These are phyloP conservation scores for Halichoerus grypus DNA, from an alignment of 2,113 vertebrate genomes.

Conservation along the genomic window DNA sequence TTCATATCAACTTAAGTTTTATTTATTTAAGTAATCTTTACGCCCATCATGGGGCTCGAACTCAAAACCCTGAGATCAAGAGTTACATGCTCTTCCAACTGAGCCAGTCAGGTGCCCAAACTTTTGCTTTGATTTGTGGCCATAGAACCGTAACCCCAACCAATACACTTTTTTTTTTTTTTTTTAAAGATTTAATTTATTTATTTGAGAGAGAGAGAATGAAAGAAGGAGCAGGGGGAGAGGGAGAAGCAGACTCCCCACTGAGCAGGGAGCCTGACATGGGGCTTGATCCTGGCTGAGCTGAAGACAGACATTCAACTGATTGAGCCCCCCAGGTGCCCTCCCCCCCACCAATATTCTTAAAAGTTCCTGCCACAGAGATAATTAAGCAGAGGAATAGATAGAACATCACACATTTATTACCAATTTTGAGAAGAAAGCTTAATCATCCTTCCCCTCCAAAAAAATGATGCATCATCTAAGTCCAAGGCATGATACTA, in stretches of 20 bases:
- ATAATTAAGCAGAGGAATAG: background rate
- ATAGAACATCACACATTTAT: background rate
- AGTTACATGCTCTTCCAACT: too few species aligned
- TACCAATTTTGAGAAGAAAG: background rate
- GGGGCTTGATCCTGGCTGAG: background rate
- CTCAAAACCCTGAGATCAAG: too few species aligned
- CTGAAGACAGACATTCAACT: background rate
- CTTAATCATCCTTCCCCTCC: background rate
- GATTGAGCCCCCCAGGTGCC: background rate
- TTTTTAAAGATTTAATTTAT: background rate
- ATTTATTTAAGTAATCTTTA: too few species aligned
- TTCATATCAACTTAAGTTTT: background rate
- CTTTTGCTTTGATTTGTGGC: constrained; percentile 16
- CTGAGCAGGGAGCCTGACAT: too few species aligned
- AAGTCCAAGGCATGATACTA: background rate
- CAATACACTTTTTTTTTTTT: background rate
- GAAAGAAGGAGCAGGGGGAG: background rate
- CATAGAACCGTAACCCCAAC: background rate
- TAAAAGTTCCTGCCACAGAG: background rate
- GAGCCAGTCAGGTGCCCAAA: too few species aligned
- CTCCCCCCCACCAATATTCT: background rate
- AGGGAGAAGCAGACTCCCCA: background rate
- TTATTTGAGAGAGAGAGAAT: background rate
- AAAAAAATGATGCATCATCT: background rate
- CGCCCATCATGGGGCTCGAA: too few species aligned